Conservation (phyloP, 1,140 invertebrate genomes). For the Platyscapa corneri region DNA sequence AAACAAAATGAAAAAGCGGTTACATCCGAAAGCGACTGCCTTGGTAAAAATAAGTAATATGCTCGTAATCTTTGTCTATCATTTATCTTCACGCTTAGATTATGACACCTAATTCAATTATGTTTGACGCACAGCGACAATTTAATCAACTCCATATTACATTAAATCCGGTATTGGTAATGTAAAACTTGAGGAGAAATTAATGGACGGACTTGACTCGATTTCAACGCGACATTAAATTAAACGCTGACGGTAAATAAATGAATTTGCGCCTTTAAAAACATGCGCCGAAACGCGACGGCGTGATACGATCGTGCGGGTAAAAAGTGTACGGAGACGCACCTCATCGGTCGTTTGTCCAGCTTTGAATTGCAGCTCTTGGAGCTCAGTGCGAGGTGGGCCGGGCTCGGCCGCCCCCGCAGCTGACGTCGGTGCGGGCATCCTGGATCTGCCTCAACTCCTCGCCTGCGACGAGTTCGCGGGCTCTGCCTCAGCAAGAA, state of each 20-base stretch:
- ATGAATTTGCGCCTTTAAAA: neutral
- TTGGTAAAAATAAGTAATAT: too few species aligned
- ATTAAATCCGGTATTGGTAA: neutral
- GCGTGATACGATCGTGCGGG: too few species aligned
- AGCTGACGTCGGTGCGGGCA: constrained; percentile 78
- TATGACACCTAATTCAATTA: neutral
- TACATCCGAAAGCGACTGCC: too few species aligned
- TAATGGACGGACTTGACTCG: neutral
- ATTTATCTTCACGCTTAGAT: neutral
- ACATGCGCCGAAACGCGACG: too few species aligned
- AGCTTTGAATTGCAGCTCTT: constrained; percentile 91
- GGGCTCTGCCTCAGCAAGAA: too few species aligned
- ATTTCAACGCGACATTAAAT: neutral
- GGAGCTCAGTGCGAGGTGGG: constrained; percentile 88
- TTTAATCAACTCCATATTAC: neutral
- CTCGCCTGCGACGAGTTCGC: neutral
- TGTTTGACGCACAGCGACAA: neutral
- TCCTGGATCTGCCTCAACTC: constrained; percentile 57
- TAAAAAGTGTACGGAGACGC: constrained; percentile 55
- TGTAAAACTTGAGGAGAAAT: neutral
- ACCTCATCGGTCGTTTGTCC: constrained; percentile 94
- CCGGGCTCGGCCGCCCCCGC: constrained; percentile 77
- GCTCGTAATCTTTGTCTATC: too few species aligned
- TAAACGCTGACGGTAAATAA: neutral
- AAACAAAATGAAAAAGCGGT: too few species aligned